Conservation (phyloP, 2,888 invertebrate genomes). For the Aplocera efformata region DNA sequence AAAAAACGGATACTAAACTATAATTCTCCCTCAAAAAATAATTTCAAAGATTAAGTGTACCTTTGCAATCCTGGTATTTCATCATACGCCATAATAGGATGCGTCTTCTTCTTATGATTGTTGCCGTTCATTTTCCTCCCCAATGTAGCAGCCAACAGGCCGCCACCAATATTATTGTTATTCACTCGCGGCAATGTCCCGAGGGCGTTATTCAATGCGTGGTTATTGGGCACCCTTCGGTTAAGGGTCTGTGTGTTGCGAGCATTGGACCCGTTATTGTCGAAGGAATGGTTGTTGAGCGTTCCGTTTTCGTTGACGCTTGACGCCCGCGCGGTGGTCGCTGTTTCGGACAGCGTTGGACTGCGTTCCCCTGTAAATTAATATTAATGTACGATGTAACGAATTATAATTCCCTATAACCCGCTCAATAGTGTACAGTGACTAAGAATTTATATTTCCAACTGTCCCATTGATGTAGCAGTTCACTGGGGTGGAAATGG, state of each 20-base stretch:
- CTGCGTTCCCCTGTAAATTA: constrained; percentile 84
- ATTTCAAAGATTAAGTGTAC: too few relatives aligned
- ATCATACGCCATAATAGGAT: constrained; percentile 79
- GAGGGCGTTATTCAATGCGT: constrained; percentile 67
- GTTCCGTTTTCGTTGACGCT: constrained; percentile 80
- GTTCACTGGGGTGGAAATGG: too few relatives aligned
- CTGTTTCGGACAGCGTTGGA: constrained; percentile 90
- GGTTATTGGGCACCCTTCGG: constrained; percentile 54
- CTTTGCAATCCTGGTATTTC: constrained; percentile 81
- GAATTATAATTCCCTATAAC: too few relatives aligned
- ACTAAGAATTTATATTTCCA: too few relatives aligned
- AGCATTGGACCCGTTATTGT: constrained; percentile 54
- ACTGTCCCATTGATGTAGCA: too few relatives aligned
- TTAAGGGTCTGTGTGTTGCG: constrained; percentile 71
- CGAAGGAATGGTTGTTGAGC: constrained; percentile 57
- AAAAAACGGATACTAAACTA: too few relatives aligned
- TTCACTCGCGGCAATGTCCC: constrained; percentile 71
- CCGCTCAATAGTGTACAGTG: too few relatives aligned
- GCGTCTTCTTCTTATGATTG: constrained; percentile 76
- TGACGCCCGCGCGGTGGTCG: constrained; percentile 89
- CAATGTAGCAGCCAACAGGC: constrained; percentile 61
- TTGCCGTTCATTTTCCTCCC: constrained; percentile 78
- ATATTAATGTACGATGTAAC: background rate
- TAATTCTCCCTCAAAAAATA: too few relatives aligned
- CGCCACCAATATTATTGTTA: constrained; percentile 54